A percentile compares a stretch with the other conserved stretches of the same genome.
phyloP scores from a whole-genome alignment of 2,888 invertebrate species.

The Neoascia interrupta region DNA sequence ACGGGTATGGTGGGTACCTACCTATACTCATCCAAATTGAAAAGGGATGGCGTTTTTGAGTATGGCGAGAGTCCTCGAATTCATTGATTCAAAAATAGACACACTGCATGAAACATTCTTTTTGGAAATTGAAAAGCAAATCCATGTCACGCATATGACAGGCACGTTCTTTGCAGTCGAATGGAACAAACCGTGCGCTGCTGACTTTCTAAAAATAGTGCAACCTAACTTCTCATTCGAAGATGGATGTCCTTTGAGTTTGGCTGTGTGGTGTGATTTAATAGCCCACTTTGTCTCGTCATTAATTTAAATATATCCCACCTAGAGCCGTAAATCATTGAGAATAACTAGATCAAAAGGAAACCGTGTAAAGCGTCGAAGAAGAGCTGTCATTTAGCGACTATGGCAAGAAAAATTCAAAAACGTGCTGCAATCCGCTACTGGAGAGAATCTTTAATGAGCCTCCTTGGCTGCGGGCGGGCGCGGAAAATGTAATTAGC shows the following conservation, averaged over 20 bases:
- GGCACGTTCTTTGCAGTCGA: conserved; percentile 39
- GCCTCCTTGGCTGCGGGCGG: conserved; percentile 17
- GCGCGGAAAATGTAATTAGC: conserved; percentile 65
- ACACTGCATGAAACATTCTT: conserved; percentile 30
- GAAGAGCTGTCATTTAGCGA: neutral
- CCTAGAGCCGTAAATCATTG: conserved; percentile 59
- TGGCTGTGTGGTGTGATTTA: conserved; percentile 58
- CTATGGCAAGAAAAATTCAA: conserved; percentile 5
- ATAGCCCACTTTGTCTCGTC: conserved; percentile 64
- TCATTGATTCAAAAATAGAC: conserved; percentile 58
- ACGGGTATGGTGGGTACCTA: too few species aligned
- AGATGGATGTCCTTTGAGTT: conserved; percentile 58
- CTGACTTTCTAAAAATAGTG: conserved; percentile 23
- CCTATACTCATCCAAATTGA: neutral
- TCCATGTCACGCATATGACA: conserved; percentile 54
- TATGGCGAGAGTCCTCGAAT: conserved; percentile 1
- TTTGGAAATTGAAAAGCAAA: conserved; percentile 64
- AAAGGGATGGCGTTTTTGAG: too few species aligned
- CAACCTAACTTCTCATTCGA: conserved; percentile 5
- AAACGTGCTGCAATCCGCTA: conserved; percentile 54
- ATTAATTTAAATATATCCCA: conserved; percentile 52
- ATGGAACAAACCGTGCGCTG: conserved; percentile 5
- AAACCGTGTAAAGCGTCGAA: conserved; percentile 12
- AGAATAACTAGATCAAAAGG: conserved; percentile 42
- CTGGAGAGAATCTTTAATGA: conserved; percentile 47